Conservation (phyloP, 2,888 invertebrate species). For the Latrodectus elegans region DNA sequence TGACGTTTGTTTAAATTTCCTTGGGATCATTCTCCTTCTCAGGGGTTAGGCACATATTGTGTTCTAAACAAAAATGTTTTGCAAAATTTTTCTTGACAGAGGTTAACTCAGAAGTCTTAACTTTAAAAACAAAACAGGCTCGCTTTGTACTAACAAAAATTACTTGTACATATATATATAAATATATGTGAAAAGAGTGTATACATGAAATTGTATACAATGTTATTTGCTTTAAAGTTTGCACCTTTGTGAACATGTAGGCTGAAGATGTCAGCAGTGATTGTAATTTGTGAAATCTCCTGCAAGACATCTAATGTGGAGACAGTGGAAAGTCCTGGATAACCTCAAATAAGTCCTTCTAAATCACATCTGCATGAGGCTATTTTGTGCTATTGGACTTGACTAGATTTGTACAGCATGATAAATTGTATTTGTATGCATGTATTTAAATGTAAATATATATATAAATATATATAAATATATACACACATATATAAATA, state of each 20-base stretch:
- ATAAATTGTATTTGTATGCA: conserved; percentile 60
- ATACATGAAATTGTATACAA: not conserved
- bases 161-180: not conserved
- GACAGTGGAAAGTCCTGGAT: too few relatives aligned
- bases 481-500: conserved; percentile 60
- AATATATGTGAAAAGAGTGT: not conserved
- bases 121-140: not conserved
- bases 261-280: too few relatives aligned
- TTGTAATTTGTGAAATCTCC: too few relatives aligned
- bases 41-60: too few relatives aligned
- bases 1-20: not conserved
- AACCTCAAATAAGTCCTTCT: not conserved
- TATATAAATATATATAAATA: conserved; percentile 55
- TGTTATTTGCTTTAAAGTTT: not conserved
- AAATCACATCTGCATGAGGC: conserved; percentile 40
- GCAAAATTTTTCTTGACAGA: not conserved
- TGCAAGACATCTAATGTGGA: too few relatives aligned
- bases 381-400: conserved; percentile 58
- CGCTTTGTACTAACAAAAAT: conserved; percentile 3
- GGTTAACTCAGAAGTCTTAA: not conserved
- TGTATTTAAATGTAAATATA: conserved; percentile 60
- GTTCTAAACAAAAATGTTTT: too few relatives aligned
- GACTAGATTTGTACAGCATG: conserved; percentile 66
- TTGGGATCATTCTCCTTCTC: not conserved
- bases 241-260: not conserved